Base-by-base conservation (phyloP, 2,888 invertebrate genomes). In the Chymomyza caudatula region DNA sequence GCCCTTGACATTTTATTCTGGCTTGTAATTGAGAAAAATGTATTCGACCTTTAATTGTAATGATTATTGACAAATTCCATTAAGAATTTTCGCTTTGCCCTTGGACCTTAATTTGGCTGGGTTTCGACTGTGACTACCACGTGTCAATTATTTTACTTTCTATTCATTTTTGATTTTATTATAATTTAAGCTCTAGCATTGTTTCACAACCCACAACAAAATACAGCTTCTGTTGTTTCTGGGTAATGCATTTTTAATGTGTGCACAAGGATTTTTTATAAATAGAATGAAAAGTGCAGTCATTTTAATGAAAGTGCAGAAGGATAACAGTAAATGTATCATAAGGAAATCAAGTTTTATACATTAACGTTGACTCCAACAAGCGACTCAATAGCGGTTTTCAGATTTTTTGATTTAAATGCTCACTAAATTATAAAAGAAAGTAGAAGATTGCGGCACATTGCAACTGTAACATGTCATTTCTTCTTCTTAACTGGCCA, bases 41-140 rank as follows among this genome's bases (percentile, higher is more conserved):
- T 42, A 6, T 20, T 13, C 23, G 19, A 61, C 55, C 29, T 37
- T 37, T 37, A 55, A 11, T 19, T 42, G 23, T 63, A 60, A 69
- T 56, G 55, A 25, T 22, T 60, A 63, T 53, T 44, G 56, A 63
- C 59, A 63, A 60, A 47, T n/a, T 42, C 56, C 56, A 69, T 63
- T 56, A 47, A 22, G 44, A 29, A 51, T 37, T 44, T n/a, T 11
- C 17, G 19, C 19, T 20, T 51, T 51, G 51, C 19, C 25, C n/a
- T 51, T 19, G n/a, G 5, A 15, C n/a, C 53, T 52, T 15, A 37
- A 23, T 51, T 51, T 11, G 8, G 20, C 20, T 20, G 51, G 5
- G 51, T 51, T 17, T 4, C 6, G 51, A 47, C 19, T 20, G 51
- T 20, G 13, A 6, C 20, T 20, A 8, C 8, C 20, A 17, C 4